Base-by-base conservation (phyloP, 2,797 vertebrate species). In the Jordanella pulchra region DNA sequence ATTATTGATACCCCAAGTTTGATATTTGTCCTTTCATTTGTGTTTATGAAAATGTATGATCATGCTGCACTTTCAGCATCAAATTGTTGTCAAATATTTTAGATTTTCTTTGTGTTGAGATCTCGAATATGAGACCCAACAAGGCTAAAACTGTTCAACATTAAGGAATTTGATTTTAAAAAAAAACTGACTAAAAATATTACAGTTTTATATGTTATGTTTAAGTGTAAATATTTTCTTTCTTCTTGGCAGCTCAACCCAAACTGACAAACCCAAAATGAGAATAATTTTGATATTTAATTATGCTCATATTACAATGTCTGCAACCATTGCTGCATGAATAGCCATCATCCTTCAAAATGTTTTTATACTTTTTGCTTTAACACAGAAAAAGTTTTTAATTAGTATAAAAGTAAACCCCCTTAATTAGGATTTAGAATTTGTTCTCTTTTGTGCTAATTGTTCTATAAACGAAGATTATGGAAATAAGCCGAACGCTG, bases 361-460 rank as follows among this genome's bases (percentile, higher is more conserved):
- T 3, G 15, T 44, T 63, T 60, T n/a, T 25, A 14, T 14, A 25
- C 23, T 25, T 63, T 63, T 44, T 13, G 42, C 35, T n/a, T 42
- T 25, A 25, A 63, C 7, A n/a, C n/a, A 53, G 23, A 53, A 53
- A 53, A 53, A 12, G 53, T 47, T 55, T 75, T 75, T 67, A 76
- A 84, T 70, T 69, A 64, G 66, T 51, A 78, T 80, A 53, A 72
- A 79, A 71, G 58, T 67, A 32, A 76, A 79, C 65, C 30, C 42
- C 75, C 39, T n/a, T 60, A 78, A 50, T 39, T 28, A 42, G 77
- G 69, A 79, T 51, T 69, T 76, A 63, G 71, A 42, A 74, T 79
- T 83, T 71, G 47, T 25, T 58, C 72, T 71, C 4, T 74, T 83
- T 80, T 85, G 56, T 63, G 56, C 54, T 79, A 88, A 86, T 84